Percentiles rank a stretch among this genome's conserved stretches.
Conservation (phyloP, 2,888 invertebrate genomes). For the Pristionchus entomophagus region DNA sequence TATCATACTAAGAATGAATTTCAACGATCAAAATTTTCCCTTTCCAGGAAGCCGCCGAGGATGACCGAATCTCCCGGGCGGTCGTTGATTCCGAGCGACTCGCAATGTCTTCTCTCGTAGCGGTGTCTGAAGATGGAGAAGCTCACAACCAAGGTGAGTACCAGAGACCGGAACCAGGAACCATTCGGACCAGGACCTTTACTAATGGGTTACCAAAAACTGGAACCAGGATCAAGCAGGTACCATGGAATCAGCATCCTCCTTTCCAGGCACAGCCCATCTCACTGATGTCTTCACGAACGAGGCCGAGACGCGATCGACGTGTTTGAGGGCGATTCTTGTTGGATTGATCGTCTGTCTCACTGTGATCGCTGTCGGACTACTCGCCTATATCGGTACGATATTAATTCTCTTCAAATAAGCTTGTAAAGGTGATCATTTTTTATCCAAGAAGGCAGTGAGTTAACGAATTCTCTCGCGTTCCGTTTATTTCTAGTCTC, state of each 20-base stretch:
- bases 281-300: slow-evolving; percentile 8
- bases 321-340: slow-evolving; percentile 21
- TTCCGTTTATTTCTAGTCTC: too few relatives aligned
- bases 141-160: background rate
- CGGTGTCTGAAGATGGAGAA: slow-evolving; percentile 18
- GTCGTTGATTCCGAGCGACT: slow-evolving; percentile 32
- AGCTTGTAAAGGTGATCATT: too few relatives aligned
- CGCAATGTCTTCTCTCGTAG: slow-evolving; percentile 36
- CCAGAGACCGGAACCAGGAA: background rate
- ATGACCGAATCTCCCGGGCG: background rate
- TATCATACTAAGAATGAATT: background rate
- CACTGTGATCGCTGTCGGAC: background rate
- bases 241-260: too few relatives aligned
- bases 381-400: slow-evolving; percentile 27
- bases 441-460: too few relatives aligned
- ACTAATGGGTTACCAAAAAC: too few relatives aligned
- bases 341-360: slow-evolving; percentile 35
- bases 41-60: slow-evolving; percentile 27
- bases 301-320: background rate
- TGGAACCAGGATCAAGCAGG: too few relatives aligned
- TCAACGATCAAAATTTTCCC: background rate
- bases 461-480: too few relatives aligned
- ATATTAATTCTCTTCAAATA: background rate
- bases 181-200: too few relatives aligned
- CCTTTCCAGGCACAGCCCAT: background rate